phyloP scores from a whole-genome alignment of 2,113 vertebrate species.

The Rhombomys opimus region DNA sequence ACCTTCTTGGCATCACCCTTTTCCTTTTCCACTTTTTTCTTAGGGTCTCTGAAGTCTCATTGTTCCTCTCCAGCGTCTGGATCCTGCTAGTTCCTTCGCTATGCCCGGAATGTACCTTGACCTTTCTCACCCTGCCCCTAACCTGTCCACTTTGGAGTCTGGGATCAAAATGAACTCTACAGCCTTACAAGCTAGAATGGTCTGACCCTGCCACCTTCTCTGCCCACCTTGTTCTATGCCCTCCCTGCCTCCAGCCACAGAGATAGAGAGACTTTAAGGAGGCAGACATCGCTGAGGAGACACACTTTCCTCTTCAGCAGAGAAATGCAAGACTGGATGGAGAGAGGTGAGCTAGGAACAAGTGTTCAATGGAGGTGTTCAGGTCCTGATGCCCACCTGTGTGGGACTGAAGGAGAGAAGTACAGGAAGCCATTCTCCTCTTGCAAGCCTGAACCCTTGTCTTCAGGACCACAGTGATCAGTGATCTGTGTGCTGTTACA shows the following conservation, averaged over 20 bases:
- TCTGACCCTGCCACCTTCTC: neutral
- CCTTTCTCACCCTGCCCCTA: neutral
- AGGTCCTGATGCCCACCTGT: neutral
- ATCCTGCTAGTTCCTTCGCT: neutral
- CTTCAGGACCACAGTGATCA: neutral
- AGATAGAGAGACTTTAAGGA: neutral
- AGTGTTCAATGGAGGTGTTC: neutral
- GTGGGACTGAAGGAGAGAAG: neutral
- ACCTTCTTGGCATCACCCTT: neutral
- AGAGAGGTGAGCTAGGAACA: neutral
- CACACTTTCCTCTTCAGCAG: neutral
- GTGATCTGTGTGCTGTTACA: conserved; percentile 17
- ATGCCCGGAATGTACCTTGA: too few species aligned
- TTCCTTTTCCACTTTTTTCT: neutral
- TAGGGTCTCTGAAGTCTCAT: neutral
- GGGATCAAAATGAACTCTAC: neutral
- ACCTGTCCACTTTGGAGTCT: neutral
- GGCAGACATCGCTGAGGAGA: neutral
- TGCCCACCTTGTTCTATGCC: neutral
- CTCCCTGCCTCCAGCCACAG: neutral
- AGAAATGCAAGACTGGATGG: neutral
- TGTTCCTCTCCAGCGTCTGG: neutral
- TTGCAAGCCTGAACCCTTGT: neutral
- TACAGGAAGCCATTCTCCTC: neutral
- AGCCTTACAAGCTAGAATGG: too few species aligned